Percentiles rank a stretch among this genome's conserved stretches.
These are phyloP conservation scores for Phyllostomus hastatus DNA, from an alignment of 2,113 vertebrate genomes.

Conservation along the genomic window DNA sequence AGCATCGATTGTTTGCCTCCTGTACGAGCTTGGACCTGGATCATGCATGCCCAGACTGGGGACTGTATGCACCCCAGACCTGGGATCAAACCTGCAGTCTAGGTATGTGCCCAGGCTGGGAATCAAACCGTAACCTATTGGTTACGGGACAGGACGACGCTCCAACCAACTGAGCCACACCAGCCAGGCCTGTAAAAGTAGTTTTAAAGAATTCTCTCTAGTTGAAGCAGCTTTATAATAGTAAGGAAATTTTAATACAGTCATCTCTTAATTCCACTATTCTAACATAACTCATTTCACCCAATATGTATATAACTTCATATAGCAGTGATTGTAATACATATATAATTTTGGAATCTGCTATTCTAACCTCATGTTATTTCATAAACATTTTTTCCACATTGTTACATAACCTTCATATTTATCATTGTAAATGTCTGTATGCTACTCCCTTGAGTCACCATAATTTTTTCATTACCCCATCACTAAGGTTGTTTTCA, in stretches of 20 bases:
- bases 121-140: too few relatives aligned
- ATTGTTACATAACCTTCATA: slow-evolving; percentile 18
- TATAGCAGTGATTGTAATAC: not conserved
- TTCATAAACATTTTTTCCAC: not conserved
- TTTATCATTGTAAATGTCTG: slow-evolving; percentile 22
- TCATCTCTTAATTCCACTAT: not conserved
- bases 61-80: too few relatives aligned
- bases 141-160: too few relatives aligned
- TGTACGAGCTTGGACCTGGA: too few relatives aligned
- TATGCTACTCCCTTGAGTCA: slow-evolving; percentile 3
- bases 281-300: slow-evolving; percentile 36
- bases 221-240: not conserved
- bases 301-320: not conserved
- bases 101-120: not conserved
- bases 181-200: not conserved
- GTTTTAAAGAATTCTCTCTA: not conserved
- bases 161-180: too few relatives aligned
- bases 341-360: not conserved
- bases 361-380: slow-evolving; percentile 21
- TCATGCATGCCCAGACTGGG: too few relatives aligned
- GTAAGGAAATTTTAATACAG: not conserved
- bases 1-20: not conserved
- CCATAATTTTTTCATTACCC: slow-evolving; percentile 8
- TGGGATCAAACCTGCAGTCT: not conserved
- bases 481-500: not conserved